These are phyloP conservation scores for Zhengitettix transpicula DNA, from an alignment of 2,888 invertebrate species.

Conservation along the genomic window DNA sequence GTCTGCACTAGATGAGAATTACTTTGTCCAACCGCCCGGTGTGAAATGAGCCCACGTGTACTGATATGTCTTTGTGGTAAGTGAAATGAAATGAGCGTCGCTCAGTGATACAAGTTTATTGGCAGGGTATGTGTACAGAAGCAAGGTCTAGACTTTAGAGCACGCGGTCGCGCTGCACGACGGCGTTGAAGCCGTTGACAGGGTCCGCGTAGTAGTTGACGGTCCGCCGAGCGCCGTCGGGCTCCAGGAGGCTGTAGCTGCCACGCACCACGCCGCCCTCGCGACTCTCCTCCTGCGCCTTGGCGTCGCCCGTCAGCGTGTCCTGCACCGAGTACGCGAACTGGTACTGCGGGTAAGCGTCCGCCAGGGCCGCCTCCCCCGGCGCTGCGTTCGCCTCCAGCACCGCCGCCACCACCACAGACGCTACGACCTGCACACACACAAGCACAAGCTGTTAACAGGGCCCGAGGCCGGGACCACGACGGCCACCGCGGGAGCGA, in stretches of 20 bases:
- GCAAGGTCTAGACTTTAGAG: no score
- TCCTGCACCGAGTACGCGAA: constrained; percentile 15
- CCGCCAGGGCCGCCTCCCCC: constrained; percentile 12
- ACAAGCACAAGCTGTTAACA: constrained; percentile 8
- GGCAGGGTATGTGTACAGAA: no score
- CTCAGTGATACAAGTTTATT: no score
- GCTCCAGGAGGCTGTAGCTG: constrained; percentile 20
- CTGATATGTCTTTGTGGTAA: no score
- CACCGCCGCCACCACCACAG: neutral
- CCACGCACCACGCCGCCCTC: constrained; percentile 22
- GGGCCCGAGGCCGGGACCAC: constrained; percentile 12
- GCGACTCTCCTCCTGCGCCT: constrained; percentile 19
- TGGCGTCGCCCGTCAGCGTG: constrained; percentile 20
- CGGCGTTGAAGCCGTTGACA: constrained; percentile 23
- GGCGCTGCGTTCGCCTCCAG: constrained; percentile 9
- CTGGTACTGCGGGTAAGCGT: constrained; percentile 14
- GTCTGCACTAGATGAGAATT: no score
- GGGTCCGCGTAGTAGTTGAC: constrained; percentile 25
- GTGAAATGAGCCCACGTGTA: no score
- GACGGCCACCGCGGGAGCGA: constrained; percentile 6
- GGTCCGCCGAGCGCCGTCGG: constrained; percentile 20
- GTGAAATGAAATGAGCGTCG: no score
- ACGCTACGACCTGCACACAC: neutral
- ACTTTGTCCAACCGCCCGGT: no score
- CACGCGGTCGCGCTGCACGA: constrained; percentile 17